Evolutionary conservation across 2,888 invertebrate species (phyloP).

Genomic region (Hemaris fuciformis): DNA sequence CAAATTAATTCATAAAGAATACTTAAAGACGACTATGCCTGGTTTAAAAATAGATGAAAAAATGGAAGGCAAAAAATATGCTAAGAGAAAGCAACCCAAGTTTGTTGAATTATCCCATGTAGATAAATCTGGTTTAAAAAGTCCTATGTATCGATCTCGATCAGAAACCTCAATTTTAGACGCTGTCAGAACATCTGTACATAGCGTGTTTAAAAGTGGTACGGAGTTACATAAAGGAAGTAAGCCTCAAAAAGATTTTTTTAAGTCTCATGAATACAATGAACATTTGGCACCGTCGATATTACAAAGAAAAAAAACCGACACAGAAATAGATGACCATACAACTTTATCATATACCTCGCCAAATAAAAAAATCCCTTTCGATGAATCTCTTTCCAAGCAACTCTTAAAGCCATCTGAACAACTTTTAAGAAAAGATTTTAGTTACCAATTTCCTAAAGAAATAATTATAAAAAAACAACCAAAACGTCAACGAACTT

Average conservation of each 20-base stretch:
- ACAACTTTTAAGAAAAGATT: slow-evolving; percentile 33
- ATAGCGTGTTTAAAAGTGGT: not conserved
- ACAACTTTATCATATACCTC: not conserved
- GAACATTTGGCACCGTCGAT: not conserved
- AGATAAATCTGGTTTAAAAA: not conserved
- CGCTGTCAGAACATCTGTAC: not conserved
- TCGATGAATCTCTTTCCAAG: slow-evolving; percentile 27
- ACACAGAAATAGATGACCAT: slow-evolving; percentile 4
- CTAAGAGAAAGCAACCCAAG: not conserved
- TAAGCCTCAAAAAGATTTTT: not conserved
- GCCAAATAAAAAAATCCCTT: slow-evolving; percentile 24
- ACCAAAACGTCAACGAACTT: slow-evolving; percentile 33
- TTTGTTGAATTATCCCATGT: not conserved
- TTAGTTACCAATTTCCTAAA: slow-evolving; percentile 50
- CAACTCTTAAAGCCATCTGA: slow-evolving; percentile 9
- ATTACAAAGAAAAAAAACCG: slow-evolving; percentile 7
- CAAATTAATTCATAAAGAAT: not conserved
- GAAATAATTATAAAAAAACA: slow-evolving; percentile 18
- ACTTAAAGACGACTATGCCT: not conserved
- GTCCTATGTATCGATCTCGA: not conserved
- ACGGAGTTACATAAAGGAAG: not conserved
- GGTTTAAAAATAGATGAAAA: not conserved
- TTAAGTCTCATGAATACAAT: not conserved
- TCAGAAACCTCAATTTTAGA: not conserved
- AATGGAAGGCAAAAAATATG: not conserved